These are phyloP conservation scores for Stigmatopora argus DNA, from an alignment of 2,113 vertebrate species.

Conservation along the genomic window DNA sequence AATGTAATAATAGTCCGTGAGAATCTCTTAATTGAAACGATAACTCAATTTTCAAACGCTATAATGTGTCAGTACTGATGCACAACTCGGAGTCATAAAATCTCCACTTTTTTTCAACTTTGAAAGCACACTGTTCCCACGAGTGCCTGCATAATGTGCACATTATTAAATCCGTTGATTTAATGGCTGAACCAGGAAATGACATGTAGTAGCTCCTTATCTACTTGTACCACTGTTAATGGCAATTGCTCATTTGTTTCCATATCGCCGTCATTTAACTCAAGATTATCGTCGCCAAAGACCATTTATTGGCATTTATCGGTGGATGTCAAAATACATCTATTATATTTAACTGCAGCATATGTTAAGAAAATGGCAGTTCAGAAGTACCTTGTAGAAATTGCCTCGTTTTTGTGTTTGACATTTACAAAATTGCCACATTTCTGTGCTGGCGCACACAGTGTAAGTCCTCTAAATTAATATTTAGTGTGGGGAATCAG, in stretches of 20 bases:
- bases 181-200: slow-evolving; percentile 60
- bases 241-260: slow-evolving; percentile 50
- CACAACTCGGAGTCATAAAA: slow-evolving; percentile 53
- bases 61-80: slow-evolving; percentile 49
- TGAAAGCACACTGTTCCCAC: slow-evolving; percentile 37
- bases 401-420: slow-evolving; percentile 64
- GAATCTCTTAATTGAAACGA: slow-evolving; percentile 59
- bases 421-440: slow-evolving; percentile 75
- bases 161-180: slow-evolving; percentile 61
- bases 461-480: slow-evolving; percentile 52
- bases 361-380: slow-evolving; percentile 52
- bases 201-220: slow-evolving; percentile 50
- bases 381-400: slow-evolving; percentile 27
- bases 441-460: slow-evolving; percentile 43
- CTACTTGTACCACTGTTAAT: slow-evolving; percentile 45
- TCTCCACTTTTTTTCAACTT: slow-evolving; percentile 18
- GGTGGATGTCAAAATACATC: slow-evolving; percentile 46
- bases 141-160: slow-evolving; percentile 53
- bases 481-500: slow-evolving; percentile 16
- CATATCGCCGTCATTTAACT: slow-evolving; percentile 53
- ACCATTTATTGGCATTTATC: slow-evolving; percentile 63
- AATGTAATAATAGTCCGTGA: slow-evolving; percentile 60
- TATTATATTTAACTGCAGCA: slow-evolving; percentile 46
- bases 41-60: slow-evolving; percentile 63
- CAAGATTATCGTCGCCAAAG: slow-evolving; percentile 43